These are phyloP conservation scores for Cercopithecus mona DNA, from an alignment of 2,113 vertebrate genomes.

Conservation along the genomic window DNA sequence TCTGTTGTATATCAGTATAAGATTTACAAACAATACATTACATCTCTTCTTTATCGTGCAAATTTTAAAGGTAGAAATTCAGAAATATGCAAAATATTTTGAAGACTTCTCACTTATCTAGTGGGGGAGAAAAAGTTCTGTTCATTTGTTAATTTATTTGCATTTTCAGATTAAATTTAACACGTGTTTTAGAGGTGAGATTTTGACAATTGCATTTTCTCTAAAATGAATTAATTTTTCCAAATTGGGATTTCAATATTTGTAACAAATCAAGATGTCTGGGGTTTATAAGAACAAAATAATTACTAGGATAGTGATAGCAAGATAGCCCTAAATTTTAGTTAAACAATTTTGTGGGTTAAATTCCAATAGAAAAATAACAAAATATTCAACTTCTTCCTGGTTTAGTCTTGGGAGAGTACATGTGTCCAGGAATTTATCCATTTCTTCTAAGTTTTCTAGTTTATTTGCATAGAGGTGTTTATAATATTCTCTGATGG, in stretches of 20 bases:
- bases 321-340: neutral
- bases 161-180: neutral
- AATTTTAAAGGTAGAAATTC: neutral
- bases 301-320: neutral
- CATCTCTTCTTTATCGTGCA: neutral
- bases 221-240: neutral
- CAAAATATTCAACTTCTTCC: neutral
- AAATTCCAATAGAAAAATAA: slow-evolving; percentile 31
- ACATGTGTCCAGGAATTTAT: too few relatives aligned
- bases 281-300: neutral
- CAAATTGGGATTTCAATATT: slow-evolving; percentile 6
- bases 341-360: neutral
- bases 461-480: too few relatives aligned
- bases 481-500: too few relatives aligned
- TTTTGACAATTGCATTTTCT: neutral
- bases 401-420: too few relatives aligned
- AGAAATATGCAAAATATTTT: neutral
- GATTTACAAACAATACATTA: neutral
- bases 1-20: neutral
- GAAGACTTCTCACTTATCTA: neutral
- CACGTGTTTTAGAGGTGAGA: neutral
- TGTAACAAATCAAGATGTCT: neutral
- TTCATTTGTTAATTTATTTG: neutral
- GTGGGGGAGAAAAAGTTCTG: neutral
- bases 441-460: too few relatives aligned